A percentile compares a stretch with the other conserved stretches of the same genome.
These are phyloP conservation scores for Novumbra hubbsi DNA, from an alignment of 2,797 vertebrate genomes.

Conservation along the genomic window DNA sequence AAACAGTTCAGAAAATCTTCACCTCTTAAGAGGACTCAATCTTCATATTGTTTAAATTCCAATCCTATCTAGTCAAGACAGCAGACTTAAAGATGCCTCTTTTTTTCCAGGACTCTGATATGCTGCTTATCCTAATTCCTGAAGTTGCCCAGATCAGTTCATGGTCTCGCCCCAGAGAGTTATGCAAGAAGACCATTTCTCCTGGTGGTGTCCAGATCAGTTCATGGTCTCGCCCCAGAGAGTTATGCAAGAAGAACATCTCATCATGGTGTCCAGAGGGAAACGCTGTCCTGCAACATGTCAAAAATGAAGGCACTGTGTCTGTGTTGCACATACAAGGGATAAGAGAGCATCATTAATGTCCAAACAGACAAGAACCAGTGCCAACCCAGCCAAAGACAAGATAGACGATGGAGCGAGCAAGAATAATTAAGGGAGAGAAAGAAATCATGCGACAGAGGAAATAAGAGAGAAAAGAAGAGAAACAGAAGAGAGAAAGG, in stretches of 20 bases:
- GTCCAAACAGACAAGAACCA: slow-evolving; percentile 44
- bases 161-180: slow-evolving; percentile 32
- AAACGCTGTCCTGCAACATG: slow-evolving; percentile 34
- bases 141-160: not conserved
- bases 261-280: slow-evolving; percentile 34
- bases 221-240: slow-evolving; percentile 23
- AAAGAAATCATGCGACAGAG: too few species aligned
- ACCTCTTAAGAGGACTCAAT: not conserved
- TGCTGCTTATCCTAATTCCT: not conserved
- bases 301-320: slow-evolving; percentile 35
- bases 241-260: slow-evolving; percentile 26
- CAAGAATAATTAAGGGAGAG: not conserved
- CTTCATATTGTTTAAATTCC: not conserved
- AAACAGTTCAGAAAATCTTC: not conserved
- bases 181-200: slow-evolving; percentile 22
- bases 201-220: slow-evolving; percentile 1
- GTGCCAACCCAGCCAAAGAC: not conserved
- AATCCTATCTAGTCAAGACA: not conserved
- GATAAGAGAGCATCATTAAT: slow-evolving; percentile 9
- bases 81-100: too few species aligned
- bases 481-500: slow-evolving; percentile 10
- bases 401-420: not conserved
- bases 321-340: slow-evolving; percentile 4
- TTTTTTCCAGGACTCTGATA: not conserved
- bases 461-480: not conserved